These are phyloP conservation scores for Oreohelix idahoensis DNA, from an alignment of 1,140 invertebrate species.

Conservation along the genomic window DNA sequence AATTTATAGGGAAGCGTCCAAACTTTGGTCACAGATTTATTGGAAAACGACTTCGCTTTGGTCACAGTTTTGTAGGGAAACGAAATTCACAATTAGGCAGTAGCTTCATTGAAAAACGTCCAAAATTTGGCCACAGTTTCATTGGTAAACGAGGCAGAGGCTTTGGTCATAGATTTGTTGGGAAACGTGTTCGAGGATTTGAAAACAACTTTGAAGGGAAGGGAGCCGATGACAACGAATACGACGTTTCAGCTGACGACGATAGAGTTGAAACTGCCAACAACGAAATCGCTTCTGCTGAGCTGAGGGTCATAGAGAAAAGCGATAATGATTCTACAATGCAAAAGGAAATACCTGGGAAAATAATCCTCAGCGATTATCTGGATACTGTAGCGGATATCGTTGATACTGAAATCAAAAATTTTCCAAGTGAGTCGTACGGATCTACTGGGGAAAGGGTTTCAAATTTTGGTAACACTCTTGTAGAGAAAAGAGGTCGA, in stretches of 20 bases:
- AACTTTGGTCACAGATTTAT: not conserved
- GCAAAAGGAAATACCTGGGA: too few relatives aligned
- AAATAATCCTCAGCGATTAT: too few relatives aligned
- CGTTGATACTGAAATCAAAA: too few relatives aligned
- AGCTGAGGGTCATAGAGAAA: not conserved
- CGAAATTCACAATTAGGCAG: not conserved
- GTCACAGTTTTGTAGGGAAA: not conserved
- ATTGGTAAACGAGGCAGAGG: not conserved
- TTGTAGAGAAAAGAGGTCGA: not conserved
- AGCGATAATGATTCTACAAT: not conserved
- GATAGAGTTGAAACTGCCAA: not conserved
- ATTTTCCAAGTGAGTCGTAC: too few relatives aligned
- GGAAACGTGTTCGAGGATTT: not conserved
- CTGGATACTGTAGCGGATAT: too few relatives aligned
- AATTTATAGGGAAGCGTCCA: conserved; percentile 1
- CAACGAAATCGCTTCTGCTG: not conserved
- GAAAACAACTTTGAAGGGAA: not conserved
- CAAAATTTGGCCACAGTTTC: not conserved
- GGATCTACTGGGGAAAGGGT: too few relatives aligned
- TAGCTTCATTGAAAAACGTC: not conserved
- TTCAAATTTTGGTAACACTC: not conserved
- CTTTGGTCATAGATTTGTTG: not conserved
- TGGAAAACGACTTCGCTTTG: not conserved
- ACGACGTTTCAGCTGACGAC: not conserved
- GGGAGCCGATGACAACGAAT: not conserved